Conservation (phyloP, 2,888 invertebrate genomes). For the Vesta saturnalis region DNA sequence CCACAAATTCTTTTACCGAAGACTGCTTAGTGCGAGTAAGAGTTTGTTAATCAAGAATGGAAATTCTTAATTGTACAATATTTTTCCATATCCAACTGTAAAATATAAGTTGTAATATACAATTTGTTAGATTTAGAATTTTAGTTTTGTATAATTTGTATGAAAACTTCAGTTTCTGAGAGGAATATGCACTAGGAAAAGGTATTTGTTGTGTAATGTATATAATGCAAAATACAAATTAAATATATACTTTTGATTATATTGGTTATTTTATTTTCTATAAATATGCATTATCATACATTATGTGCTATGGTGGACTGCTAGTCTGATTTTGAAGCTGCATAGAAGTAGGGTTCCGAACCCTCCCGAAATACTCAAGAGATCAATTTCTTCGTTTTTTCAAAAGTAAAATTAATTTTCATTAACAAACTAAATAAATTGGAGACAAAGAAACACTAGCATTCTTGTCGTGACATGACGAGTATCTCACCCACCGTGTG, state of each 20-base stretch:
- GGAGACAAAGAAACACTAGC: too few species aligned
- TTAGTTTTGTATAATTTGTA: slow-evolving; percentile 32
- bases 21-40: not conserved
- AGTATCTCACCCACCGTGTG: too few species aligned
- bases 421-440: too few species aligned
- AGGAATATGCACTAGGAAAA: not conserved
- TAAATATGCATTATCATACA: not conserved
- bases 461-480: too few species aligned
- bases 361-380: not conserved
- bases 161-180: slow-evolving; percentile 19
- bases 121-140: slow-evolving; percentile 20
- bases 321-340: too few species aligned
- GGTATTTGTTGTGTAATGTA: slow-evolving; percentile 4
- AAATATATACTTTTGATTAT: not conserved
- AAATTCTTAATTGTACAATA: slow-evolving; percentile 7
- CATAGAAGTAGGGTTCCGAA: too few species aligned
- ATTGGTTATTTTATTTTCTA: too few species aligned
- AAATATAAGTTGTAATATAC: slow-evolving; percentile 18
- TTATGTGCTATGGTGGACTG: too few species aligned
- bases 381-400: too few species aligned
- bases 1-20: slow-evolving; percentile 2
- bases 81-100: slow-evolving; percentile 18
- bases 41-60: not conserved
- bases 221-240: not conserved
- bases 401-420: too few species aligned